These are phyloP conservation scores for Phataginus tricuspis DNA, from an alignment of 2,797 vertebrate species.

Conservation along the genomic window DNA sequence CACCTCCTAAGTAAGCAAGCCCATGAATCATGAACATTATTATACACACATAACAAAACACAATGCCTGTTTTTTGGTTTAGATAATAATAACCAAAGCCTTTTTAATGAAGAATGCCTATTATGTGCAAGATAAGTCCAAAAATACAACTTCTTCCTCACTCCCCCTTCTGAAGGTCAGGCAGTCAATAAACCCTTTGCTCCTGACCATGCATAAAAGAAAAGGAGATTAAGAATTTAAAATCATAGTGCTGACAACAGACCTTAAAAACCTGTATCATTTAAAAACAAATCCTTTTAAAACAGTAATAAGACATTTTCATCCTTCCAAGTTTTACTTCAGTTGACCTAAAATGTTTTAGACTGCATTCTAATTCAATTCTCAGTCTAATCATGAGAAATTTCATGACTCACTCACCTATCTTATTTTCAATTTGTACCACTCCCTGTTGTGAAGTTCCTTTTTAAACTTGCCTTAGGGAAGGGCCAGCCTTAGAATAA, in stretches of 20 bases:
- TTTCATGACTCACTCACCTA: neutral
- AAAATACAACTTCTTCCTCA: conserved; percentile 2
- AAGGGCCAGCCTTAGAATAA: conserved; percentile 8
- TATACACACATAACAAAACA: conserved; percentile 4
- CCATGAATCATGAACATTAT: conserved; percentile 29
- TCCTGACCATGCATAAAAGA: neutral
- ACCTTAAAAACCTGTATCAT: conserved; percentile 37
- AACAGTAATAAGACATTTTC: conserved; percentile 43
- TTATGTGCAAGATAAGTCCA: neutral
- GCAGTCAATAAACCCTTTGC: neutral
- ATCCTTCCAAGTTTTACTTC: conserved; percentile 37
- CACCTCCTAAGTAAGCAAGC: neutral
- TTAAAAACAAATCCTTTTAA: conserved; percentile 22
- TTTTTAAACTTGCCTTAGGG: conserved; percentile 17
- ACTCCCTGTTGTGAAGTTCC: neutral
- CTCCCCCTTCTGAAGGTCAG: conserved; percentile 6
- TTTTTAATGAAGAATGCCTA: conserved; percentile 10
- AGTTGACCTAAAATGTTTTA: conserved; percentile 29
- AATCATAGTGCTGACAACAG: neutral
- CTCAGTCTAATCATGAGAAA: conserved; percentile 8
- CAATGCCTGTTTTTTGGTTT: conserved; percentile 35
- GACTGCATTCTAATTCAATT: conserved; percentile 35
- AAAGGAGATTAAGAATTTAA: neutral
- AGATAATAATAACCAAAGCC: conserved; percentile 3
- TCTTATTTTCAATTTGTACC: conserved; percentile 29